Conservation (phyloP, 2,797 vertebrate species). For the Tympanoctomys barrerae region DNA sequence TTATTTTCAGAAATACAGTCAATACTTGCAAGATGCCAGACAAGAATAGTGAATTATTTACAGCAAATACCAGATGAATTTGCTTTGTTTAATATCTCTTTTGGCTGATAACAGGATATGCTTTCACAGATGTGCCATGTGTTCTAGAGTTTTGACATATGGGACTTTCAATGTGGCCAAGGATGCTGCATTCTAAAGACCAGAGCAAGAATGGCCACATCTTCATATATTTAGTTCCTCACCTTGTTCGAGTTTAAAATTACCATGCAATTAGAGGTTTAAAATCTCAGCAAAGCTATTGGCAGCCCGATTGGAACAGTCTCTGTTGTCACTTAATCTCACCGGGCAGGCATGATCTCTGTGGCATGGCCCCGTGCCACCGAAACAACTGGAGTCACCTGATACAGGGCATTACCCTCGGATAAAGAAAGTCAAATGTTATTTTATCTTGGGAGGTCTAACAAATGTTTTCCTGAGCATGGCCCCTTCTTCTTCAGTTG, state of each 20-base stretch:
- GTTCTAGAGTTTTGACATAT: slow-evolving; percentile 51
- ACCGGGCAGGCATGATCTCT: slow-evolving; percentile 76
- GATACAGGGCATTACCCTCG: slow-evolving; percentile 64
- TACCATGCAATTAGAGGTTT: slow-evolving; percentile 61
- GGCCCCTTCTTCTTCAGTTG: not conserved
- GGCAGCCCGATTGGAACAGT: slow-evolving; percentile 57
- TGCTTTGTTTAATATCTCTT: slow-evolving; percentile 63
- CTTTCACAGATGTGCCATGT: slow-evolving; percentile 62
- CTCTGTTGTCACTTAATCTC: slow-evolving; percentile 84
- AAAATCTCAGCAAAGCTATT: slow-evolving; percentile 70
- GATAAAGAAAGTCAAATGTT: slow-evolving; percentile 77
- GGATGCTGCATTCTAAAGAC: not conserved
- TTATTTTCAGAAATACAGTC: slow-evolving; percentile 61
- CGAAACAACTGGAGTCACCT: slow-evolving; percentile 81
- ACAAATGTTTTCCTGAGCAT: slow-evolving; percentile 59
- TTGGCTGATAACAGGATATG: slow-evolving; percentile 58
- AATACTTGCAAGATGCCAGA: slow-evolving; percentile 62
- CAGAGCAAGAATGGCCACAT: slow-evolving; percentile 19
- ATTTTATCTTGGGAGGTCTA: slow-evolving; percentile 76
- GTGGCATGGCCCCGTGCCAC: slow-evolving; percentile 63
- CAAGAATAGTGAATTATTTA: slow-evolving; percentile 67
- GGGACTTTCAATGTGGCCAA: not conserved
- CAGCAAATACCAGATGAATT: slow-evolving; percentile 78
- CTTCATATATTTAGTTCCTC: not conserved
- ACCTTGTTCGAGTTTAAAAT: slow-evolving; percentile 70